Conservation (phyloP, 2,113 vertebrate species). For the Candoia aspera region DNA sequence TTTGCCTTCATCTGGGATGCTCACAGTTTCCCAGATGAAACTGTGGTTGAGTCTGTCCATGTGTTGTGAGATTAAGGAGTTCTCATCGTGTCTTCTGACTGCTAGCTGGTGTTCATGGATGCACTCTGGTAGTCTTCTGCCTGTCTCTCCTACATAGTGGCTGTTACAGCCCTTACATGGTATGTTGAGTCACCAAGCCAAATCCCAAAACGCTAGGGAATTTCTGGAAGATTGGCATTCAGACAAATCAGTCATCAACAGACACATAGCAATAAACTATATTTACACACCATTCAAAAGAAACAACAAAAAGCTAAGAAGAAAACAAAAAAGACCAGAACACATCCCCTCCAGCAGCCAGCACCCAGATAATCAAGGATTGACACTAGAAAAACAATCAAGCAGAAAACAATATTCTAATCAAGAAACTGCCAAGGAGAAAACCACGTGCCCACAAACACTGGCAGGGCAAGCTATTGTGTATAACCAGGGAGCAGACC, state of each 20-base stretch:
- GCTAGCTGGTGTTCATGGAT: background rate
- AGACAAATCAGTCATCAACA: background rate
- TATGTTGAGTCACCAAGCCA: background rate
- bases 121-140: background rate
- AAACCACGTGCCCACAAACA: background rate
- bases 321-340: background rate
- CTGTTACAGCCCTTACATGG: background rate
- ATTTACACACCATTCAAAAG: background rate
- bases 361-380: background rate
- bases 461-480: background rate
- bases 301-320: background rate
- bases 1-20: background rate
- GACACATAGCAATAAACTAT: background rate
- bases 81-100: background rate
- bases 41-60: background rate
- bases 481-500: background rate
- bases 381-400: background rate
- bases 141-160: background rate
- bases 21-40: background rate
- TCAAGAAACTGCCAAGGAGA: background rate
- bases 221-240: background rate
- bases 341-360: background rate
- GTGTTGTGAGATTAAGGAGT: background rate
- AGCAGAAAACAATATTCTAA: background rate
- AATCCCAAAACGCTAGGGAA: background rate